Conservation (phyloP, 2,113 vertebrate genomes). For the Thamnophis sirtalis region DNA sequence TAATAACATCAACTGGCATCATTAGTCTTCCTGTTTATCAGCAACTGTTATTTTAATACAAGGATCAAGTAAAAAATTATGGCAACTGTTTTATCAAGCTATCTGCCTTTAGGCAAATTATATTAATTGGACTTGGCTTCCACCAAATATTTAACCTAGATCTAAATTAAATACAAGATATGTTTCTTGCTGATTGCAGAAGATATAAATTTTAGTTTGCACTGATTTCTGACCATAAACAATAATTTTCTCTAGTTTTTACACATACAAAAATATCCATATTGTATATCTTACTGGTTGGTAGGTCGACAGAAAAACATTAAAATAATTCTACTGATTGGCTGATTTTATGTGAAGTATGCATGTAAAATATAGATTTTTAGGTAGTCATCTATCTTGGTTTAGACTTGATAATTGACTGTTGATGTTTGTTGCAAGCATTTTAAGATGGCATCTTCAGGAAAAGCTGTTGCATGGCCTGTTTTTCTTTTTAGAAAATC, state of each 20-base stretch:
- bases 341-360: constrained; percentile 25
- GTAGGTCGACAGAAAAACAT: constrained; percentile 23
- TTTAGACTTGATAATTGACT: background rate
- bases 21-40: constrained; percentile 83
- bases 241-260: constrained; percentile 8
- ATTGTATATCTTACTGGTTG: constrained; percentile 43
- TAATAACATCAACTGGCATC: constrained; percentile 83
- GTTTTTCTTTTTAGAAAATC: background rate
- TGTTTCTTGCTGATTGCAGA: constrained; percentile 61
- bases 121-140: constrained; percentile 68
- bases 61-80: constrained; percentile 77
- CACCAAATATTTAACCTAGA: constrained; percentile 58
- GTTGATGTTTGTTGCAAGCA: background rate
- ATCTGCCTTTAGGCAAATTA: constrained; percentile 67
- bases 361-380: background rate
- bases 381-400: background rate
- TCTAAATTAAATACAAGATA: constrained; percentile 62
- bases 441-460: background rate
- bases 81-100: constrained; percentile 70
- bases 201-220: constrained; percentile 62
- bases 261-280: constrained; percentile 26
- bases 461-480: background rate
- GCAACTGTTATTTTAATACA: constrained; percentile 75
- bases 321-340: constrained; percentile 26
- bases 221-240: constrained; percentile 59